These are phyloP conservation scores for Gasterosteus nipponicus DNA, from an alignment of 2,113 vertebrate genomes.

Conservation along the genomic window DNA sequence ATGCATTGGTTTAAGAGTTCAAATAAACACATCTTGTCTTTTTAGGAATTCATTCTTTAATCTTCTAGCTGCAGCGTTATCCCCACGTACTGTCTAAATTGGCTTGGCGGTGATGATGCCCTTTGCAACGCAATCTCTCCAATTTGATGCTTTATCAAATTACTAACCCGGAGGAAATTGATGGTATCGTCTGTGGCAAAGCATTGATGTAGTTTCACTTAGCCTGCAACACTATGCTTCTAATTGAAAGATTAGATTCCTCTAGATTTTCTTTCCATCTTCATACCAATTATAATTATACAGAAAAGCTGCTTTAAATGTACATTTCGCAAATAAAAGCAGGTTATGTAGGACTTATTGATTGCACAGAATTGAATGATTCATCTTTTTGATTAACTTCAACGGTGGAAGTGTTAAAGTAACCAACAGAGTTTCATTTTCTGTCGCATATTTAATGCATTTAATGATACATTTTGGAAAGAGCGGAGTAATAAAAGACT, in stretches of 20 bases:
- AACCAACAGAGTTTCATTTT: conserved; percentile 48
- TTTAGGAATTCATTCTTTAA: conserved; percentile 60
- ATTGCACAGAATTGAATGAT: conserved; percentile 60
- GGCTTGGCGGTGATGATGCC: conserved; percentile 73
- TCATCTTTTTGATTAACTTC: conserved; percentile 56
- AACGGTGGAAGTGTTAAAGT: conserved; percentile 48
- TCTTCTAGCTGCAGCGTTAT: conserved; percentile 54
- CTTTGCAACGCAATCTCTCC: conserved; percentile 76
- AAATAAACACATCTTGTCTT: conserved; percentile 48
- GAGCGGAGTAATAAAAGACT: conserved; percentile 23
- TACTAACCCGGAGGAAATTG: conserved; percentile 81
- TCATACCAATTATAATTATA: conserved; percentile 69
- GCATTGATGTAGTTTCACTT: conserved; percentile 81
- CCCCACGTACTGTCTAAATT: conserved; percentile 72
- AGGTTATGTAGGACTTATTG: conserved; percentile 53
- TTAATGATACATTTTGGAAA: conserved; percentile 51
- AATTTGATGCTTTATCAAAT: conserved; percentile 82
- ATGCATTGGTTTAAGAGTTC: conserved; percentile 13
- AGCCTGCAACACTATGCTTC: conserved; percentile 77
- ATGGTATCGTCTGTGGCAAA: conserved; percentile 78
- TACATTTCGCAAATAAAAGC: conserved; percentile 69
- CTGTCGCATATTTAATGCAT: conserved; percentile 49
- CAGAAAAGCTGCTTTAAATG: conserved; percentile 53
- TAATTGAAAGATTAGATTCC: conserved; percentile 82
- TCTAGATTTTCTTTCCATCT: conserved; percentile 73